Conservation (phyloP, 1,140 invertebrate genomes). For the Hermatobates lingyangjiaoensis region DNA sequence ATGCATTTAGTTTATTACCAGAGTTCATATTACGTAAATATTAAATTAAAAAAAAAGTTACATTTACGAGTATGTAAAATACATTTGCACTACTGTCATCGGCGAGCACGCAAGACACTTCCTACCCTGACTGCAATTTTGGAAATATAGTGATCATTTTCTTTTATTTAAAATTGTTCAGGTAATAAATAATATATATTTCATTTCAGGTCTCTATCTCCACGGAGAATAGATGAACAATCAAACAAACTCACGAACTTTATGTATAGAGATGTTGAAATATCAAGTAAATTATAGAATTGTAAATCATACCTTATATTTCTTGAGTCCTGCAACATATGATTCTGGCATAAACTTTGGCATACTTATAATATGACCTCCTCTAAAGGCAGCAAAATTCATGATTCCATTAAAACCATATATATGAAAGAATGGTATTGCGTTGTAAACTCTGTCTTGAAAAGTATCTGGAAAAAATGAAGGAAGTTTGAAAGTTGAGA, state of each 20-base stretch:
- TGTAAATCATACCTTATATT: conserved; percentile 26
- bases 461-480: conserved; percentile 23
- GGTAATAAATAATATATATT: neutral
- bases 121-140: neutral
- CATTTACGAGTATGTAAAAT: too few relatives aligned
- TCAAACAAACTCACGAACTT: neutral
- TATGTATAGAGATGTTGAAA: neutral
- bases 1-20: too few relatives aligned
- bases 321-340: conserved; percentile 34
- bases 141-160: neutral
- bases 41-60: too few relatives aligned
- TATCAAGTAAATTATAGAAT: neutral
- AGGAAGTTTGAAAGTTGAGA: neutral
- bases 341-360: conserved; percentile 49
- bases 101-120: too few relatives aligned
- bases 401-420: conserved; percentile 46
- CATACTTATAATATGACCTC: conserved; percentile 45
- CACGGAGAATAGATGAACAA: too few relatives aligned
- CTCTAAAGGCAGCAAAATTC: conserved; percentile 33
- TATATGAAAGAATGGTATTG: conserved; percentile 72
- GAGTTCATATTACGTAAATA: too few relatives aligned
- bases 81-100: too few relatives aligned
- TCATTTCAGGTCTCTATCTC: neutral
- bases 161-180: neutral
- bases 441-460: conserved; percentile 32